Percentiles rank a stretch among this genome's conserved stretches.
phyloP scores from a whole-genome alignment of 2,113 vertebrate species.

The Hassar affinis region DNA sequence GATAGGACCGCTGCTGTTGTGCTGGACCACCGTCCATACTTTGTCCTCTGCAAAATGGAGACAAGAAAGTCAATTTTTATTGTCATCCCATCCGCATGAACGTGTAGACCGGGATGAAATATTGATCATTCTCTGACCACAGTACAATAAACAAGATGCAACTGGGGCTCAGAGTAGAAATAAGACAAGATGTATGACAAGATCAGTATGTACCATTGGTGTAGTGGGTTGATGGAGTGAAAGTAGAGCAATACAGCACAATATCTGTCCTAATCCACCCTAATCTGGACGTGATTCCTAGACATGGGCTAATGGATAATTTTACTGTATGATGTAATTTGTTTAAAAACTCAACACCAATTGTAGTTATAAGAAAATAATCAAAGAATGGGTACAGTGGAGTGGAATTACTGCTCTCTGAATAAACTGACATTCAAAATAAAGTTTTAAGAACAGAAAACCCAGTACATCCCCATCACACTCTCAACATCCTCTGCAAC shows the following conservation, averaged over 20 bases:
- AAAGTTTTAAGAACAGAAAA: too few species aligned
- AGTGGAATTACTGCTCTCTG: too few species aligned
- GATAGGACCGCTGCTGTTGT: constrained; percentile 77
- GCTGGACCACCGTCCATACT: constrained; percentile 79
- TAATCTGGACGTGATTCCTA: too few species aligned
- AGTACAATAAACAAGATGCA: background rate
- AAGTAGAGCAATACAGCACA: background rate
- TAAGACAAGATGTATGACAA: background rate
- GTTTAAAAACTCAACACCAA: too few species aligned
- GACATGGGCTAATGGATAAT: background rate
- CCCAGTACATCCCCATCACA: too few species aligned
- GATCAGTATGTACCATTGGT: background rate
- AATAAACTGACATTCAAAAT: too few species aligned
- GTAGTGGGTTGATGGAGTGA: background rate
- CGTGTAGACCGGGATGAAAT: background rate
- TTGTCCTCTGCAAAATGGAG: constrained; percentile 71
- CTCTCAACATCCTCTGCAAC: too few species aligned
- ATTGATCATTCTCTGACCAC: background rate
- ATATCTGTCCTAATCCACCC: too few species aligned
- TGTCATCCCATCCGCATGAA: background rate
- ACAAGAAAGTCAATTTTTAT: background rate
- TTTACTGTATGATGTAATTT: background rate
- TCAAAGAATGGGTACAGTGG: too few species aligned
- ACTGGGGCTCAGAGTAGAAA: background rate
- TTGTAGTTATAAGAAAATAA: too few species aligned